These are phyloP conservation scores for Phasia obesa DNA, from an alignment of 2,888 invertebrate genomes.

Conservation along the genomic window DNA sequence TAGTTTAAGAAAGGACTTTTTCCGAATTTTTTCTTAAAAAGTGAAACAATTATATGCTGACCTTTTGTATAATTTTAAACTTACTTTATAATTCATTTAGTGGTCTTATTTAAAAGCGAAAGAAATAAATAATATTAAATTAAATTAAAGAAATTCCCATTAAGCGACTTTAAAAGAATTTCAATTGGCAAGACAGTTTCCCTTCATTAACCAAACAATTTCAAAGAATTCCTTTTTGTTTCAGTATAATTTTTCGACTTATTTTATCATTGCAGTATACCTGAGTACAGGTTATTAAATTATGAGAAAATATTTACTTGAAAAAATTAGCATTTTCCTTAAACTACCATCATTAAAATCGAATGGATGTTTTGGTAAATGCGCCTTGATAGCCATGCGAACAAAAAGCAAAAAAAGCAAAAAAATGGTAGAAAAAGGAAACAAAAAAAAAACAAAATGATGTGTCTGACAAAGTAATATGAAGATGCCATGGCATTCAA, in stretches of 20 bases:
- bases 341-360: constrained; percentile 70
- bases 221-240: constrained; percentile 57
- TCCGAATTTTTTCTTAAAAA: background rate
- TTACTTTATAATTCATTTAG: background rate
- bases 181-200: constrained; percentile 45
- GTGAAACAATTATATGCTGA: background rate
- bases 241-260: constrained; percentile 25
- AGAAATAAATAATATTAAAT: constrained; percentile 44
- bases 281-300: constrained; percentile 61
- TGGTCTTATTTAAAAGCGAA: background rate
- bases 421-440: background rate
- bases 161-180: constrained; percentile 27
- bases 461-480: constrained; percentile 51
- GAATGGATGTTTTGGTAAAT: constrained; percentile 69
- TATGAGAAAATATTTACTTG: constrained; percentile 68
- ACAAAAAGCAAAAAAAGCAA: constrained; percentile 10
- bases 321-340: constrained; percentile 70
- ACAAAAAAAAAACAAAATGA: constrained; percentile 9
- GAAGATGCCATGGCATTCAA: constrained; percentile 71
- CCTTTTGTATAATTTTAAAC: background rate
- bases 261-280: background rate
- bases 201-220: constrained; percentile 62
- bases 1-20: background rate
- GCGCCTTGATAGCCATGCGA: constrained; percentile 55
- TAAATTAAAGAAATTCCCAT: constrained; percentile 53